phyloP scores from a whole-genome alignment of 1,140 invertebrate genomes.

The Chelonus insularis region DNA sequence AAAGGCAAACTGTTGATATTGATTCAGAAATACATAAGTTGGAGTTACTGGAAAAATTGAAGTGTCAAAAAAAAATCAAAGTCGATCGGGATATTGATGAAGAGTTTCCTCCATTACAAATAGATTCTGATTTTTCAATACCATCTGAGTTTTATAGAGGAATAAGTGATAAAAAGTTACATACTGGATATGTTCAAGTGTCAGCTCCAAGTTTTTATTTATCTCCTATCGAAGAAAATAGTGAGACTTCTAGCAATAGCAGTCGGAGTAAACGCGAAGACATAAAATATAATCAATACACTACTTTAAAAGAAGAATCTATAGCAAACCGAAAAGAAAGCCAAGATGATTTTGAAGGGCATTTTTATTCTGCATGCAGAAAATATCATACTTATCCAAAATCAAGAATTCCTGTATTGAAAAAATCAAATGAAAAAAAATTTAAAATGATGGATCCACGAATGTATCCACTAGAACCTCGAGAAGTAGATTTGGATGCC shows the following conservation, averaged over 20 bases:
- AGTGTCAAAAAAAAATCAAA: conserved; percentile 30
- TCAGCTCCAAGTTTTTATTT: conserved; percentile 45
- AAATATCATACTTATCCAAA: conserved; percentile 64
- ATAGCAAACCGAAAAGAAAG: too few species aligned
- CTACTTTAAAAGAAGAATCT: background rate
- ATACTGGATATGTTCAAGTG: conserved; percentile 26
- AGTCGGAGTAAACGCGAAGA: conserved; percentile 42
- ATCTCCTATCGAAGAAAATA: conserved; percentile 66
- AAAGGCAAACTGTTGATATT: background rate
- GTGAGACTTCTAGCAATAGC: conserved; percentile 60
- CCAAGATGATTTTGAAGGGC: too few species aligned
- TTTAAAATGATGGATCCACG: conserved; percentile 49
- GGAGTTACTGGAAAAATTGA: background rate
- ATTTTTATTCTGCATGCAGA: too few species aligned
- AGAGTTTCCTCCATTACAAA: conserved; percentile 42
- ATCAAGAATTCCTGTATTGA: conserved; percentile 51
- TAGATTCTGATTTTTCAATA: conserved; percentile 17
- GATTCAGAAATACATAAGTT: too few species aligned
- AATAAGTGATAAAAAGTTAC: conserved; percentile 1
- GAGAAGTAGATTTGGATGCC: conserved; percentile 64
- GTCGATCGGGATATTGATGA: conserved; percentile 25
- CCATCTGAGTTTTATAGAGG: conserved; percentile 4
- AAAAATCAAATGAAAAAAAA: conserved; percentile 38
- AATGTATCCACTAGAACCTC: conserved; percentile 63
- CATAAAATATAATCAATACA: background rate